phyloP scores from a whole-genome alignment of 2,888 invertebrate species.

The Drosophila mettleri region DNA sequence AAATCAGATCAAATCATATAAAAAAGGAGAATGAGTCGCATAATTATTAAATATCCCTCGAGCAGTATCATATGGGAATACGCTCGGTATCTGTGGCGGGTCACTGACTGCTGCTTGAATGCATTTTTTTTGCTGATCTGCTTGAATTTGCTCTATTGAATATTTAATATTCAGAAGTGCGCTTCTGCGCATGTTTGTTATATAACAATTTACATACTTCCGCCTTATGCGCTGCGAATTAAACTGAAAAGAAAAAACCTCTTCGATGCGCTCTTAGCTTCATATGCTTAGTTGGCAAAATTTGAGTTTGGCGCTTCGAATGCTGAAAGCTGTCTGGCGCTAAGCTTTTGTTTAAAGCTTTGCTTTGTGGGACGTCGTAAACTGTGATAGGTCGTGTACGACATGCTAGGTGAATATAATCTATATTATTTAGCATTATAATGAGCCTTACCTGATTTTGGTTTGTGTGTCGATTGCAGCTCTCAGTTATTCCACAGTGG shows the following conservation, averaged over 20 bases:
- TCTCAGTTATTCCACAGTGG: slow-evolving; percentile 31
- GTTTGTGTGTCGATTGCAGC: not conserved
- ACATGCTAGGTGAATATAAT: not conserved
- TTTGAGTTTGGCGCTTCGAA: slow-evolving; percentile 27
- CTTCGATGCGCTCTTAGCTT: not conserved
- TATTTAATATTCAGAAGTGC: slow-evolving; percentile 10
- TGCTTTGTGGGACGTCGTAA: not conserved
- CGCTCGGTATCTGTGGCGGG: not conserved
- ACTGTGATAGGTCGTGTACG: slow-evolving; percentile 51
- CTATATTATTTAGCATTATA: slow-evolving; percentile 3
- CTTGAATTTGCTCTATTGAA: not conserved
- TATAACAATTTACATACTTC: slow-evolving; percentile 26
- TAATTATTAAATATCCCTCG: not conserved
- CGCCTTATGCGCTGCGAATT: not conserved
- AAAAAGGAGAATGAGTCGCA: not conserved
- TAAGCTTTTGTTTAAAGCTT: slow-evolving; percentile 16
- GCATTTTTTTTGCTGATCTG: slow-evolving; percentile 29
- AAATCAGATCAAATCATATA: not conserved
- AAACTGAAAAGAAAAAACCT: no score
- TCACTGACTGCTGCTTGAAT: slow-evolving; percentile 34
- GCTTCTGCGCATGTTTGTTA: slow-evolving; percentile 1
- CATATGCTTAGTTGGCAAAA: not conserved
- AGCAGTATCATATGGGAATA: not conserved
- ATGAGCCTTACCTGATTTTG: slow-evolving; percentile 52
- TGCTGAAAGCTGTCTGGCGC: slow-evolving; percentile 13